A percentile compares a stretch with the other conserved stretches of the same genome.
phyloP scores from a whole-genome alignment of 2,888 invertebrate genomes.

The Drosophila nr. perissopoda region DNA sequence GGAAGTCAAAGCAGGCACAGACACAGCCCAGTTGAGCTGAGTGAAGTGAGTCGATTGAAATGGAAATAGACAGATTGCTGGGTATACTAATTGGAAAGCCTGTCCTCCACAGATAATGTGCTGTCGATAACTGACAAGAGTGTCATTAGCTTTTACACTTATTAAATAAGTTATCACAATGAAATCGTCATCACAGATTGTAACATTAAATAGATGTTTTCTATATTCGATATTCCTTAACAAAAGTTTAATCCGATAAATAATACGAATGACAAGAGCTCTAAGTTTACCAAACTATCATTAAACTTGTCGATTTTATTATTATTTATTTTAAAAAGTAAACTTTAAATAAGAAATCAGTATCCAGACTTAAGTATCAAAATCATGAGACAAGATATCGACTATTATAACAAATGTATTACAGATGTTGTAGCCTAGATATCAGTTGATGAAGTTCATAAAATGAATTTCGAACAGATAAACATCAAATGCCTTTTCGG shows the following conservation, averaged over 20 bases:
- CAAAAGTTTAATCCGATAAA: not conserved
- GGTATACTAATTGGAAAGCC: slow-evolving; percentile 38
- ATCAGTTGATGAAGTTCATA: not conserved
- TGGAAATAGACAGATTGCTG: slow-evolving; percentile 45
- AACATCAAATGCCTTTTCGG: not conserved
- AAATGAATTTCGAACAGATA: not conserved
- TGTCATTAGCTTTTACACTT: slow-evolving; percentile 7
- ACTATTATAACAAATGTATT: not conserved
- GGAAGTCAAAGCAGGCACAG: slow-evolving; percentile 1
- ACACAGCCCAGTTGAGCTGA: slow-evolving; percentile 1
- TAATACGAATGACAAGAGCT: not conserved
- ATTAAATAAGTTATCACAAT: not conserved
- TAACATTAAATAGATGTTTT: not conserved
- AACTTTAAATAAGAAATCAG: not conserved
- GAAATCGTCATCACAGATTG: not conserved
- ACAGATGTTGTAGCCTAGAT: not conserved
- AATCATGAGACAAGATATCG: not conserved
- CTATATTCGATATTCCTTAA: not conserved
- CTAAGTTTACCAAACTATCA: not conserved
- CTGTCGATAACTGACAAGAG: slow-evolving; percentile 26
- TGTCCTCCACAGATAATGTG: slow-evolving; percentile 34
- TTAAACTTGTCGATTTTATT: not conserved
- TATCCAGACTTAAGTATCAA: not conserved
- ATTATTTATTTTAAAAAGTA: not conserved
- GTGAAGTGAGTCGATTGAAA: slow-evolving; percentile 16